Base-by-base conservation (phyloP, 2,888 invertebrate genomes). In the Pilophorus perplexus region DNA sequence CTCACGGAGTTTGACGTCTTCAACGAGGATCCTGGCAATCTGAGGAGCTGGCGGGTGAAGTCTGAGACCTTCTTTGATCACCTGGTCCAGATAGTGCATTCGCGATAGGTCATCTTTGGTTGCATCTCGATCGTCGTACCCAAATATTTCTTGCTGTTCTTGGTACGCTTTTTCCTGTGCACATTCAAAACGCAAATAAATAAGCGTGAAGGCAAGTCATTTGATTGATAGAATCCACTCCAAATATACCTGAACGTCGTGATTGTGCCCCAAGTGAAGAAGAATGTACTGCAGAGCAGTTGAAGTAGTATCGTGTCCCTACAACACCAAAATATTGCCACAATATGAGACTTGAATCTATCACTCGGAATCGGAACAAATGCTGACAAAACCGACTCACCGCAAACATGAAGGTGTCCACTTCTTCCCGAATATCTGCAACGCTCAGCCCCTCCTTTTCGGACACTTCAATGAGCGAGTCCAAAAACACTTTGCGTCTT, bases 301-400 rank as follows among this genome's bases (percentile, higher is more conserved):
- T 2, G 82, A 78, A 1, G 82, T 82, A 6, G 82, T 83, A 71
- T 83, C 77, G 57, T 77, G 77, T 0, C 78, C 78, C 77, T 78
- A 71, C 57, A 74, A 74, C 67, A 70, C 14, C 20, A 18, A 12
- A 14, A 55, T 12, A 33, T 6, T 33, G 33, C 6, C 12, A 8
- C 33, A 46, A 46, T 38, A 6, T 3, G 3, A 3, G n/a, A 38
- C 6, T 2, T n/a, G 38, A 38, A 12, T 2, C 6, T 14, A 3
- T 6, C 38, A 6, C 12, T n/a, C 3, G 3, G 14, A 2, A 3
- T 38, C 38, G 3, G 12, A 33, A 33, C 3, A 38, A 6, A 38
- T 38, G 14, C 12, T 38, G n/a, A 38, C 14, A 38, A 12, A 12
- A 14, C 38, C n/a, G 20, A 67, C 71, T 68, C 68, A 74, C 74